Conservation (phyloP, 2,888 invertebrate species). For the Alitta virens region DNA sequence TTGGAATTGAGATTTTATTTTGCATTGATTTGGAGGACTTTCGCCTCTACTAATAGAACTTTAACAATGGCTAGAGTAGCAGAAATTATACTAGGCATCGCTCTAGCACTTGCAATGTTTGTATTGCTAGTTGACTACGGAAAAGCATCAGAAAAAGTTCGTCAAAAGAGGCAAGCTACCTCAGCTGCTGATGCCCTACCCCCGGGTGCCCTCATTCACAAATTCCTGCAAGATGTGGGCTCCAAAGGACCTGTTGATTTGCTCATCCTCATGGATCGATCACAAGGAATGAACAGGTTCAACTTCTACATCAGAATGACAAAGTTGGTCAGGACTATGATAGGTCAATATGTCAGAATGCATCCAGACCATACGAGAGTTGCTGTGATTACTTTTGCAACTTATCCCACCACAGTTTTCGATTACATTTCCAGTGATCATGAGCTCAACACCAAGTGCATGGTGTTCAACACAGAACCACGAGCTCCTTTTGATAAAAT, state of each 20-base stretch:
- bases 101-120: too few relatives aligned
- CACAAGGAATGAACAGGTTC: constrained; percentile 15
- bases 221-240: neutral
- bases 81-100: too few relatives aligned
- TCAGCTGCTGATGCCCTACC: too few relatives aligned
- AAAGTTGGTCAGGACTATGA: constrained; percentile 9
- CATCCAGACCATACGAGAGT: constrained; percentile 24
- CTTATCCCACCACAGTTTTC: constrained; percentile 17
- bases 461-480: neutral
- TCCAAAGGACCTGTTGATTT: constrained; percentile 3
- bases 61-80: too few relatives aligned
- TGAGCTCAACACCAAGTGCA: constrained; percentile 3
- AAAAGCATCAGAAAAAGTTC: too few relatives aligned
- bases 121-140: too few relatives aligned
- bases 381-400: constrained; percentile 26
- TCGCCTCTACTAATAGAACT: too few relatives aligned
- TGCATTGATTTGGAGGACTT: too few relatives aligned
- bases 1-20: too few relatives aligned
- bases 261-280: constrained; percentile 19
- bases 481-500: constrained; percentile 3
- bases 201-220: too few relatives aligned
- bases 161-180: too few relatives aligned
- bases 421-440: constrained; percentile 19
- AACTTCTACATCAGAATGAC: constrained; percentile 14
- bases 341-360: constrained; percentile 26